Conservation (phyloP, 2,888 invertebrate species). For the Amphimallon solstitiale region DNA sequence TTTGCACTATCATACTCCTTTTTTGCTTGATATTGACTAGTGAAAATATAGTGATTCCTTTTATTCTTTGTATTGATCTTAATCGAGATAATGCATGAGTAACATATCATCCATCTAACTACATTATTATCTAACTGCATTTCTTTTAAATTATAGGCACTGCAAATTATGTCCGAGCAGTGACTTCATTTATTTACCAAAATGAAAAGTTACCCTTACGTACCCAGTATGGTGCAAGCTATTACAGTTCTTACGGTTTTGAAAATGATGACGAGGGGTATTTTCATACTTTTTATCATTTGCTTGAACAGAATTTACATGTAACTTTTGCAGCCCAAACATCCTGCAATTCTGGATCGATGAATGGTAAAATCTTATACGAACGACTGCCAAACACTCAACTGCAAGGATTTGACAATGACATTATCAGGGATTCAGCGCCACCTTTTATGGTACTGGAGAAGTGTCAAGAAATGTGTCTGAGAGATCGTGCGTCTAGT, state of each 20-base stretch:
- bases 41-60: too few species aligned
- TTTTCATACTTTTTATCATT: conserved; percentile 40
- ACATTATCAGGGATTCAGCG: conserved; percentile 85
- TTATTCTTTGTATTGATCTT: too few species aligned
- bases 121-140: background rate
- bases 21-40: too few species aligned
- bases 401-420: conserved; percentile 88
- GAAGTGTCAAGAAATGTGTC: conserved; percentile 85
- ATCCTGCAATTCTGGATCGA: conserved; percentile 87
- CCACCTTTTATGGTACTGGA: conserved; percentile 89
- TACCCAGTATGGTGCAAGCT: conserved; percentile 82
- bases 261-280: conserved; percentile 84
- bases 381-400: conserved; percentile 90
- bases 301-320: conserved; percentile 41
- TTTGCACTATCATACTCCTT: too few species aligned
- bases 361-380: conserved; percentile 82
- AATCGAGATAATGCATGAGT: too few species aligned
- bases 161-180: conserved; percentile 61
- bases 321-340: conserved; percentile 76
- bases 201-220: conserved; percentile 70
- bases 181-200: conserved; percentile 59
- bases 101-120: too few species aligned
- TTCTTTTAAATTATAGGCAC: conserved; percentile 49
- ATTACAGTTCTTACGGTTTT: conserved; percentile 85
- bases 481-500: conserved; percentile 81